Base-by-base conservation (phyloP, 2,888 invertebrate genomes). In the Phaonia tiefii region DNA sequence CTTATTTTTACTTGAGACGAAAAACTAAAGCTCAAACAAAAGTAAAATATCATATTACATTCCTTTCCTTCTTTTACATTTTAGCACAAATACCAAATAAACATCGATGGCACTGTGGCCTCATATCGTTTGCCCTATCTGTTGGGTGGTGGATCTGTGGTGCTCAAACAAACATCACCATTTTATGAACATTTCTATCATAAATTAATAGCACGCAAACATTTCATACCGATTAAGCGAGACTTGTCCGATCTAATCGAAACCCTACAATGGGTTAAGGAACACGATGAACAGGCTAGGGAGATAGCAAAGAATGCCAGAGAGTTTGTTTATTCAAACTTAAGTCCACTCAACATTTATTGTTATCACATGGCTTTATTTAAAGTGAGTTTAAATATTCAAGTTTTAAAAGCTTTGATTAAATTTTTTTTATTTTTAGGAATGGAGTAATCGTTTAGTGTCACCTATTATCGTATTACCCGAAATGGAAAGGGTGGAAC, bases 141-240 rank as follows among this genome's bases (percentile, higher is more conserved):
- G 20, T 91, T 99, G 82, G 96, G 94, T 56, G 98, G 98, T 1
- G 96, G 96, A 86, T 95, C 97, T 0, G 91, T 97, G 79, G 94
- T 98, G 13, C 92, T 99, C 13, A 99, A 99, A 91, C 98, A 98
- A 91, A 94, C 96, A 26, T 99, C 99, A 0, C 93, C 94, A n/a
- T 99, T 96, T 91, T 97, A 97, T 89, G 99, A 99, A 92, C 96
- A 97, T 92, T 99, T 98, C 91, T 99, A 99, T 88, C 91, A 92
- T 46, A 92, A 95, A 84, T 90, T 98, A 11, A 88, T 92, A 75
- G 94, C 97, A 0, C 94, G 94, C 91, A 92, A 93, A 85, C 98
- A 99, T 91, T 99, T 94, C 89, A 92, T 99, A 72, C 96, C 98
- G 7, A 92, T 98, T 44, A 94, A 95, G 86, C 91, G 92, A 58